A percentile compares a stretch with the other conserved stretches of the same genome.
These are phyloP conservation scores for Buceros bicornis DNA, from an alignment of 2,797 vertebrate genomes.

Conservation along the genomic window DNA sequence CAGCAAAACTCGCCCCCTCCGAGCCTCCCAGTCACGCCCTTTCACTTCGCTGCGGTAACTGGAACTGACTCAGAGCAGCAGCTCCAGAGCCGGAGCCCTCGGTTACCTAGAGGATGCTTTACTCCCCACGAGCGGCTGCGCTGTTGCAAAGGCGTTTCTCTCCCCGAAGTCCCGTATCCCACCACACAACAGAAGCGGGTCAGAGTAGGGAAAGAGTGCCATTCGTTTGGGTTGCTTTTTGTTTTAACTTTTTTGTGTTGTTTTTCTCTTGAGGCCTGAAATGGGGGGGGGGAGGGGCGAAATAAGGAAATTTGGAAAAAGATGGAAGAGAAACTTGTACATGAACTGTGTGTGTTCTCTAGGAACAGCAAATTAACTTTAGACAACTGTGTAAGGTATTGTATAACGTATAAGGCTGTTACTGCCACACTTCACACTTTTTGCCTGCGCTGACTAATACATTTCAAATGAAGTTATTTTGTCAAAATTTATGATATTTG, in stretches of 20 bases:
- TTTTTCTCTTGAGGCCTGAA: background rate
- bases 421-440: slow-evolving; percentile 5
- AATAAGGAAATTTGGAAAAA: background rate
- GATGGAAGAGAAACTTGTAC: background rate
- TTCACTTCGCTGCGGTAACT: slow-evolving; percentile 22
- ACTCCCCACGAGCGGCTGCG: background rate
- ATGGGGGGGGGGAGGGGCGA: background rate
- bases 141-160: background rate
- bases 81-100: background rate
- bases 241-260: background rate
- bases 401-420: background rate
- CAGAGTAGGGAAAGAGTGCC: background rate
- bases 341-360: background rate
- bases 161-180: background rate
- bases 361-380: background rate
- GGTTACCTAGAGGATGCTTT: background rate
- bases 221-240: background rate
- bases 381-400: slow-evolving; percentile 30
- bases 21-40: slow-evolving; percentile 3
- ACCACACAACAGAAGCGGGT: background rate
- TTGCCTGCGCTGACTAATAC: background rate
- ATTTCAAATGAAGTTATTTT: slow-evolving; percentile 10
- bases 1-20: slow-evolving; percentile 26
- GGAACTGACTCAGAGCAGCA: background rate
- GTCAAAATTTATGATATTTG: slow-evolving; percentile 17